Evolutionary conservation across 2,113 vertebrate genomes (phyloP).

Genomic region (Leptobrachium ailaonicum): DNA sequence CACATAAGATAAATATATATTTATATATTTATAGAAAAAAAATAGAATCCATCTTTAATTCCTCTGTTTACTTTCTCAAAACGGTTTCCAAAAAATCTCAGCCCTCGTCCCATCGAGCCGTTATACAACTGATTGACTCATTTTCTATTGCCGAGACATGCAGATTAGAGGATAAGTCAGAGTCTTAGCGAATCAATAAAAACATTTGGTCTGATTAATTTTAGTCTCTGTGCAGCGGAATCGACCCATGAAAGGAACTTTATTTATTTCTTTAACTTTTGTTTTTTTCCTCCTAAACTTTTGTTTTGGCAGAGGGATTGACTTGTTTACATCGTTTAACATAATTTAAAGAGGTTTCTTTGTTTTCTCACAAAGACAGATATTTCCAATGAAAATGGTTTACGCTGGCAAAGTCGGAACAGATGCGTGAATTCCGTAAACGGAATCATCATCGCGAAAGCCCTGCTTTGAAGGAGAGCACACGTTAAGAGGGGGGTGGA

Average conservation of each 20-base stretch:
- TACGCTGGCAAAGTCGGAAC: neutral
- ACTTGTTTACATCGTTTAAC: neutral
- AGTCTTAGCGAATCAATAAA: constrained; percentile 55
- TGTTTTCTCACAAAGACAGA: neutral
- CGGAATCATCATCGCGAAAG: too few relatives aligned
- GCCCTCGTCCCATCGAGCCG: constrained; percentile 55
- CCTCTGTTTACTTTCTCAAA: neutral
- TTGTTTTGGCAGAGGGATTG: neutral
- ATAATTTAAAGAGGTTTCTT: neutral
- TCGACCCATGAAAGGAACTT: neutral
- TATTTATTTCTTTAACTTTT: too few relatives aligned
- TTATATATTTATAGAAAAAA: too few relatives aligned
- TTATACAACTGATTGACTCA: constrained; percentile 61
- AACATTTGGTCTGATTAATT: constrained; percentile 53
- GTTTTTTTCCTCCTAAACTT: neutral
- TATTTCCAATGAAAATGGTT: neutral
- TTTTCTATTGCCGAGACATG: constrained; percentile 56
- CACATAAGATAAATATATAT: neutral
- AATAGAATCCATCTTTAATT: neutral
- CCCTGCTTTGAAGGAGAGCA: too few relatives aligned
- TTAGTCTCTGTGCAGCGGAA: constrained; percentile 32
- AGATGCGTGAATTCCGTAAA: neutral
- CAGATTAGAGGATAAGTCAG: constrained; percentile 67
- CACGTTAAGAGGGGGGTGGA: too few relatives aligned
- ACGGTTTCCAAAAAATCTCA: neutral